A percentile compares a stretch with the other conserved stretches of the same genome.
Evolutionary conservation across 2,113 vertebrate genomes (phyloP).

Genomic region (Gallinago paraguaiae): DNA sequence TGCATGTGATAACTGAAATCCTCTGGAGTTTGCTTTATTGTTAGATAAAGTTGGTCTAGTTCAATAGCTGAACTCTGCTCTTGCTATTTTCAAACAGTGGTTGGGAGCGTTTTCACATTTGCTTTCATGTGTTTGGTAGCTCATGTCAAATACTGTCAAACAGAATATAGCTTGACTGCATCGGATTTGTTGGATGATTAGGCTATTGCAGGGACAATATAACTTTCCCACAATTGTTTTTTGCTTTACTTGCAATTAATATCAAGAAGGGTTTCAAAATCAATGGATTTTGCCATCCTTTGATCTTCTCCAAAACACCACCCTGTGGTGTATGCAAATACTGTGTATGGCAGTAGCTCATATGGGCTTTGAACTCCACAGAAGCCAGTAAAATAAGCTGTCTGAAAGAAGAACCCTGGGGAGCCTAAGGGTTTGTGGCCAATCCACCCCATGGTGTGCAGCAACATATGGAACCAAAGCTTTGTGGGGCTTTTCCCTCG

Average conservation of each 20-base stretch:
- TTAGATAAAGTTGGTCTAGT: not conserved
- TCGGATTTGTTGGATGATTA: not conserved
- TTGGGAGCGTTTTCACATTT: not conserved
- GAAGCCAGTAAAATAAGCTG: not conserved
- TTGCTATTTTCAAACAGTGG: not conserved
- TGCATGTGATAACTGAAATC: not conserved
- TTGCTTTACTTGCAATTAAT: not conserved
- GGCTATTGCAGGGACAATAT: not conserved
- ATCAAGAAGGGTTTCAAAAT: not conserved
- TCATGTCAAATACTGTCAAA: not conserved
- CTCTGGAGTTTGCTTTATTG: not conserved
- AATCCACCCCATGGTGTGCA: not conserved
- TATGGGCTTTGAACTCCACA: not conserved
- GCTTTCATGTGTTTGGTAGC: not conserved
- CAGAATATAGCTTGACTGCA: not conserved
- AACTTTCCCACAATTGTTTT: not conserved
- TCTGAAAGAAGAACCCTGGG: not conserved
- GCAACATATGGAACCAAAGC: not conserved
- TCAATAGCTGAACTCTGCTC: not conserved
- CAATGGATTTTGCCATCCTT: not conserved
- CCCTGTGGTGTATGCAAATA: not conserved
- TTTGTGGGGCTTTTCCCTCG: not conserved
- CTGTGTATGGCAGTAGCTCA: not conserved
- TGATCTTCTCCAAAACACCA: not conserved
- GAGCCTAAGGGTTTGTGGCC: not conserved